Conservation (phyloP, 2,797 vertebrate species). For the Enteromius treurensis region DNA sequence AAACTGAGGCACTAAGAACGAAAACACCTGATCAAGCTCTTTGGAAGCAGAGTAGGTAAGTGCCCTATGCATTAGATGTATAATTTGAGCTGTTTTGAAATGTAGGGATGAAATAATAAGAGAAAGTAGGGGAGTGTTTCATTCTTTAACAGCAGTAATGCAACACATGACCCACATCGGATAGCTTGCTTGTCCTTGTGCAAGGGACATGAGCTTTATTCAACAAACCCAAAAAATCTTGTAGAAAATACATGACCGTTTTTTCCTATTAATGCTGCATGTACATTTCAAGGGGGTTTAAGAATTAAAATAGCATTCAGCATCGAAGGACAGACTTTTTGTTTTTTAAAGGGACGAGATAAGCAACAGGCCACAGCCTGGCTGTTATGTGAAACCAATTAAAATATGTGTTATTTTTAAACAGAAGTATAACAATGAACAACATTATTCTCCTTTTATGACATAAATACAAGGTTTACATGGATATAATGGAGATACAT, state of each 20-base stretch:
- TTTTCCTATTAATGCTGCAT: neutral
- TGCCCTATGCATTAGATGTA: slow-evolving; percentile 33
- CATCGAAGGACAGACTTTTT: neutral
- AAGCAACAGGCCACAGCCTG: slow-evolving; percentile 21
- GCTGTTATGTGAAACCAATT: neutral
- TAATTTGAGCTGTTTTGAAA: neutral
- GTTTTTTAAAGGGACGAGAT: neutral
- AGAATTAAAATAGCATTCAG: neutral
- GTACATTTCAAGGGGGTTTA: neutral
- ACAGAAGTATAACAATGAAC: neutral
- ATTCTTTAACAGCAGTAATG: neutral
- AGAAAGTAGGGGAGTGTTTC: neutral
- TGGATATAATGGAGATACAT: neutral
- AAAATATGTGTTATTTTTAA: neutral
- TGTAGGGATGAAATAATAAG: neutral
- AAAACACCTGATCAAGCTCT: neutral
- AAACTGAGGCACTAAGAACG: slow-evolving; percentile 30
- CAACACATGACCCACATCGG: neutral
- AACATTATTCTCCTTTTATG: neutral
- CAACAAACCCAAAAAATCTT: neutral
- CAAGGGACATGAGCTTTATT: slow-evolving; percentile 1
- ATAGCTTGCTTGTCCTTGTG: slow-evolving; percentile 27
- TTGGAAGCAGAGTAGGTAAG: slow-evolving; percentile 61
- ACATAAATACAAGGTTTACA: neutral
- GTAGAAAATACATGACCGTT: neutral